phyloP scores from a whole-genome alignment of 2,113 vertebrate species.

The Egretta garzetta region DNA sequence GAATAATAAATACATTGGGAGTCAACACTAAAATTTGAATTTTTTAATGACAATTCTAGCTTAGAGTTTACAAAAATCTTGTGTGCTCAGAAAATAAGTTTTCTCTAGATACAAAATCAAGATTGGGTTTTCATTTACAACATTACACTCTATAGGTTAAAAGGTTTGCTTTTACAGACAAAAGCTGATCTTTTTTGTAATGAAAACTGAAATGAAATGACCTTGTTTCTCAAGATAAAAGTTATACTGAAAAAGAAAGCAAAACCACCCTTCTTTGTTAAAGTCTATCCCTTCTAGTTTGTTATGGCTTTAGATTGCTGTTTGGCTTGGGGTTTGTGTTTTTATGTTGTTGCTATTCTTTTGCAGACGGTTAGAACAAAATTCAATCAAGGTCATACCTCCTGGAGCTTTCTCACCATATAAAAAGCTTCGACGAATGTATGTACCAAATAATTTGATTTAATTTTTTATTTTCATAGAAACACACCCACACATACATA shows the following conservation, averaged over 20 bases:
- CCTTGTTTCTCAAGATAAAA: neutral
- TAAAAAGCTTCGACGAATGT: slow-evolving; percentile 98
- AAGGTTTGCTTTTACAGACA: neutral
- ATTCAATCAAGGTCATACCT: slow-evolving; percentile 96
- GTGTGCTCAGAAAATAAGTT: neutral
- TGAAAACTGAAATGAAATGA: neutral
- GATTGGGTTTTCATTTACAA: neutral
- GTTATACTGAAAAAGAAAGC: neutral
- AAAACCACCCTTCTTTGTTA: neutral
- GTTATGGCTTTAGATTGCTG: neutral
- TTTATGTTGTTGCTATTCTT: slow-evolving; percentile 12
- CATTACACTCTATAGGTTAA: neutral
- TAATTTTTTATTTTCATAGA: neutral
- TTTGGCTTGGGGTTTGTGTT: neutral
- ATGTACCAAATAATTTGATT: slow-evolving; percentile 69
- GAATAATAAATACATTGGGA: fast-evolving
- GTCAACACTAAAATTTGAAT: neutral
- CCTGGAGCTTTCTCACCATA: slow-evolving; percentile 96
- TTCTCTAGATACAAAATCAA: neutral
- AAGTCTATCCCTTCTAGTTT: neutral
- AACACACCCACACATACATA: neutral
- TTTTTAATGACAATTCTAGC: neutral
- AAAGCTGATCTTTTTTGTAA: neutral
- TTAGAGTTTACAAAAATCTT: neutral
- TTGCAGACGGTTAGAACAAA: slow-evolving; percentile 96